Evolutionary conservation across 2,888 invertebrate genomes (phyloP).

Genomic region (Watsonalla cultraria): DNA sequence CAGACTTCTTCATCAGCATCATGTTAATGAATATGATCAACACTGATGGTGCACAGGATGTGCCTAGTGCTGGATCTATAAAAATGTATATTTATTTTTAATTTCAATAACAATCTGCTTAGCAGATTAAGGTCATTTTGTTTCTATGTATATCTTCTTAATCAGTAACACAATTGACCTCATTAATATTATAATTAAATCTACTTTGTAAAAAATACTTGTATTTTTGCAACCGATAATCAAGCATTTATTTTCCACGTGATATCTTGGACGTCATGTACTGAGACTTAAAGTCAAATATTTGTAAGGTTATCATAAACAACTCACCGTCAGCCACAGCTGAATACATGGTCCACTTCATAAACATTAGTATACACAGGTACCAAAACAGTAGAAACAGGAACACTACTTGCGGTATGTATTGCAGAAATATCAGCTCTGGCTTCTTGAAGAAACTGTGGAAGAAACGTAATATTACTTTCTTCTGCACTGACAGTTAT

Average conservation of each 20-base stretch:
- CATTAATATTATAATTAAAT: too few relatives aligned
- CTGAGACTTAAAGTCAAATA: not conserved
- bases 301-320: not conserved
- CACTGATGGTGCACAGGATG: conserved; percentile 86
- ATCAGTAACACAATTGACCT: too few relatives aligned
- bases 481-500: conserved; percentile 6
- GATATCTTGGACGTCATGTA: not conserved
- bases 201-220: too few relatives aligned
- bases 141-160: too few relatives aligned
- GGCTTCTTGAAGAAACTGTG: conserved; percentile 70
- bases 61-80: conserved; percentile 58
- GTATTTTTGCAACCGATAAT: too few relatives aligned
- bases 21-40: conserved; percentile 90
- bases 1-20: conserved; percentile 80
- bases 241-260: too few relatives aligned
- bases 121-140: too few relatives aligned
- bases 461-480: conserved; percentile 18
- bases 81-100: conserved; percentile 1
- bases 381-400: conserved; percentile 84
- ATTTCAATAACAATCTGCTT: too few relatives aligned
- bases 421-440: conserved; percentile 79
- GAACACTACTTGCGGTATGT: conserved; percentile 85
- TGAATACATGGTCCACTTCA: conserved; percentile 83
- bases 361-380: conserved; percentile 81
- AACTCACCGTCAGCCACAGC: conserved; percentile 52